Evolutionary conservation across 2,113 vertebrate genomes (phyloP).

Genomic region (Cnemophilus loriae): DNA sequence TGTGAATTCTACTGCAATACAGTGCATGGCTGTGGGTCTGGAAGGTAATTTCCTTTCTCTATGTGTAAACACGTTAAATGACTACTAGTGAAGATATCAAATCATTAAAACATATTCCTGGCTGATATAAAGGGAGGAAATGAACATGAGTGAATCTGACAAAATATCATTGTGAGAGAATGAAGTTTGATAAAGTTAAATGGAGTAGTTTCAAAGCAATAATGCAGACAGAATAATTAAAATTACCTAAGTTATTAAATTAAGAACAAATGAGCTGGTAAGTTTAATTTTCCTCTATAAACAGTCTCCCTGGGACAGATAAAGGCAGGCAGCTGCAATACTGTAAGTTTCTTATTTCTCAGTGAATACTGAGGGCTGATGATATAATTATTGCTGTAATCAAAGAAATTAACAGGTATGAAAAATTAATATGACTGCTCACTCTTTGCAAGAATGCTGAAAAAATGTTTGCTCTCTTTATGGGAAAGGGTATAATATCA

Average conservation of each 20-base stretch:
- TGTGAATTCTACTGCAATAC: background rate
- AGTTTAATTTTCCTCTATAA: background rate
- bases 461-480: background rate
- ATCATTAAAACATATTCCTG: background rate
- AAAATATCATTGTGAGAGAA: background rate
- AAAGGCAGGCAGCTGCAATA: background rate
- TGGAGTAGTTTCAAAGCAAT: background rate
- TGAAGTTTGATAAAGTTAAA: background rate
- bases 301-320: background rate
- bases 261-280: background rate
- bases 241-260: background rate
- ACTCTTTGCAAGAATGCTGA: background rate
- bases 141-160: background rate
- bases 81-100: background rate
- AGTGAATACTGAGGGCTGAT: background rate
- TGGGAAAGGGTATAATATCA: background rate
- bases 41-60: background rate
- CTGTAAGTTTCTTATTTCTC: background rate
- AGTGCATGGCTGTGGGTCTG: background rate
- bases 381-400: background rate
- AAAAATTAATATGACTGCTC: background rate
- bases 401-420: background rate
- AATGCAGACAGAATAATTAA: background rate
- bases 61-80: background rate
- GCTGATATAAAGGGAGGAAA: background rate